A percentile compares a stretch with the other conserved stretches of the same genome.
phyloP scores from a whole-genome alignment of 2,888 invertebrate species.

The Oxyteleia sp. region DNA sequence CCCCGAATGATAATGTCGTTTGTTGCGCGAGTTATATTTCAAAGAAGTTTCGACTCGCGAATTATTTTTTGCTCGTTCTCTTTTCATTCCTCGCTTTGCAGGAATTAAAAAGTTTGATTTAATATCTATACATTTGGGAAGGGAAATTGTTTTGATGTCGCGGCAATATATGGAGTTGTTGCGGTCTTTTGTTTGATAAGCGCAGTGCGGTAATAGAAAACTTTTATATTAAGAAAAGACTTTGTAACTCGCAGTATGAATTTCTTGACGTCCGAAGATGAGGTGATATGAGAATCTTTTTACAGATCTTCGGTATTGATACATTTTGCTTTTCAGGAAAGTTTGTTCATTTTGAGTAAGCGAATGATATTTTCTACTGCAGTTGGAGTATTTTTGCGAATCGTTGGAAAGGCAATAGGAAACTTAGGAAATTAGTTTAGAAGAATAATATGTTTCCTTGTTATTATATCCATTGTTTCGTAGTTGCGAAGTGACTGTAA shows the following conservation, averaged over 20 bases:
- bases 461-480: conserved; percentile 14
- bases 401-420: conserved; percentile 20
- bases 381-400: conserved; percentile 26
- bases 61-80: conserved; percentile 8
- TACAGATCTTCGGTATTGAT: conserved; percentile 51
- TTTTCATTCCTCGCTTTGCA: neutral
- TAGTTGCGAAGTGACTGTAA: neutral
- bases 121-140: conserved; percentile 20
- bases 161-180: conserved; percentile 41
- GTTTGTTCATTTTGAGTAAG: conserved; percentile 65
- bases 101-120: conserved; percentile 55
- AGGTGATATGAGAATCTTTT: conserved; percentile 46
- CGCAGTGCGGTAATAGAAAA: conserved; percentile 54
- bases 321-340: conserved; percentile 54
- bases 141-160: conserved; percentile 61
- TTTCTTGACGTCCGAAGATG: conserved; percentile 35
- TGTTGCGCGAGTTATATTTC: conserved; percentile 11
- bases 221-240: conserved; percentile 65
- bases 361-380: conserved; percentile 53
- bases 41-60: conserved; percentile 3
- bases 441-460: conserved; percentile 42
- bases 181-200: conserved; percentile 44
- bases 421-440: conserved; percentile 54
- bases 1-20: conserved; percentile 27
- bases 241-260: conserved; percentile 56